Evolutionary conservation across 2,113 vertebrate species (phyloP).

Genomic region (Dendrocopos noguchii): DNA sequence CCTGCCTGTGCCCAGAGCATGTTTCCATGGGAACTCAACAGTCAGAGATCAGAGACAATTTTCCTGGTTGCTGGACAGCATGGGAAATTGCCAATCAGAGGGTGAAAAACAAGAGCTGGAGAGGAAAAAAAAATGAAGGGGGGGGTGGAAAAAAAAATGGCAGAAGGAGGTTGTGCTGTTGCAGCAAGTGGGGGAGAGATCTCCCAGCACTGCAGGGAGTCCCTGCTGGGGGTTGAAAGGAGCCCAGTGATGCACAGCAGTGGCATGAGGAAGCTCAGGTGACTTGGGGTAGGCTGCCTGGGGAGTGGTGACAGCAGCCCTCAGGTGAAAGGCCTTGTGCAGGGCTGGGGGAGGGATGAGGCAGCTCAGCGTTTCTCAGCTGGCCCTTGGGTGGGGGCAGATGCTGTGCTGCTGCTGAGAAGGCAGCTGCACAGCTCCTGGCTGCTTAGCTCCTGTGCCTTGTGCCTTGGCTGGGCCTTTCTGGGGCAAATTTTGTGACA

Average conservation of each 20-base stretch:
- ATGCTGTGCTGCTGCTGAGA: neutral
- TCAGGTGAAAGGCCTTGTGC: neutral
- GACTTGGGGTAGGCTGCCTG: accelerated
- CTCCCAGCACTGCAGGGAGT: neutral
- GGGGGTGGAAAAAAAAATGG: neutral
- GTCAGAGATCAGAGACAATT: slow-evolving; percentile 14
- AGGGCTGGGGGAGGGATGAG: neutral
- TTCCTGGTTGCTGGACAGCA: slow-evolving; percentile 54
- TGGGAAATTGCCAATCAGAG: slow-evolving; percentile 50
- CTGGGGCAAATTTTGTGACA: neutral
- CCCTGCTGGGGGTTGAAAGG: neutral
- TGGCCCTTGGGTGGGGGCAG: neutral
- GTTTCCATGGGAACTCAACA: slow-evolving; percentile 86
- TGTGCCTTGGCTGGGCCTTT: neutral
- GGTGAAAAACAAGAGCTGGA: slow-evolving; percentile 45
- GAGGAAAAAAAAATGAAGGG: neutral
- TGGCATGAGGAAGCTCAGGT: neutral
- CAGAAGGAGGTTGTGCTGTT: neutral
- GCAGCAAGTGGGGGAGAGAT: neutral
- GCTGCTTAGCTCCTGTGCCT: neutral
- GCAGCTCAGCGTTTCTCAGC: neutral
- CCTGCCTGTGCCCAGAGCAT: slow-evolving; percentile 77
- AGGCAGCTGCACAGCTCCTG: neutral
- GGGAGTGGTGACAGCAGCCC: neutral
- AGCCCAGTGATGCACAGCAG: neutral